Conservation (phyloP, 2,888 invertebrate species). For the Zygaena filipendulae region DNA sequence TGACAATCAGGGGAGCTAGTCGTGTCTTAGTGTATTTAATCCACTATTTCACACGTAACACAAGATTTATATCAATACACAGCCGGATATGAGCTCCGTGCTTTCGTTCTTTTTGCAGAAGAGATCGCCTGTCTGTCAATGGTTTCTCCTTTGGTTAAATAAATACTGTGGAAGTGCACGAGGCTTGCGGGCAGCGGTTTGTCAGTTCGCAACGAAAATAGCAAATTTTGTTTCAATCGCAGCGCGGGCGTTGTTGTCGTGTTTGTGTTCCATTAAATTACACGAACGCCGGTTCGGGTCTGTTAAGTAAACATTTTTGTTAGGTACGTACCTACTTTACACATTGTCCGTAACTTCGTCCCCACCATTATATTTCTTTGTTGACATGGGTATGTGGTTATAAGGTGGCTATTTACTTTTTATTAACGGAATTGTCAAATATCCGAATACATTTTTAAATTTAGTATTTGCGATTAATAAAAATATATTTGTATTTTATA, state of each 20-base stretch:
- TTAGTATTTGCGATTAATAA: conserved; percentile 14
- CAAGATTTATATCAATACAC: too few relatives aligned
- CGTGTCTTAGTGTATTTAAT: conserved; percentile 1
- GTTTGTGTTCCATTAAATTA: conserved; percentile 48
- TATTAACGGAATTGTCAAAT: too few relatives aligned
- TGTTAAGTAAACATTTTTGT: conserved; percentile 39
- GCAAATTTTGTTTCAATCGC: conserved; percentile 34
- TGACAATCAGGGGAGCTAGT: neutral
- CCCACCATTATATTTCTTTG: too few relatives aligned
- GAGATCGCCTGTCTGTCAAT: conserved; percentile 29
- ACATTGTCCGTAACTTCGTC: conserved; percentile 29
- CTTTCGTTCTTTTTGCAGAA: conserved; percentile 39
- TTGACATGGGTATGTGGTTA: too few relatives aligned
- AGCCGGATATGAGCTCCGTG: too few relatives aligned
- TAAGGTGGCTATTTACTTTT: too few relatives aligned
- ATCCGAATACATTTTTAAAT: too few relatives aligned
- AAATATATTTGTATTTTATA: too few relatives aligned
- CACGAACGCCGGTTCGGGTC: conserved; percentile 35
- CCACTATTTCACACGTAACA: conserved; percentile 22
- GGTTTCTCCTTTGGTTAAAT: conserved; percentile 21
- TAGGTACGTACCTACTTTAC: too few relatives aligned
- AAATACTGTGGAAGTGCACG: conserved; percentile 10
- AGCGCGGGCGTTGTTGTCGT: conserved; percentile 39
- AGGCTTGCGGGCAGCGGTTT: conserved; percentile 17
- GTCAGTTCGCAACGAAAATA: conserved; percentile 25